Evolutionary conservation across 2,888 invertebrate species (phyloP), one percentile per base, ranked within the genome.

Genomic region (Nowickia ferox): DNA sequence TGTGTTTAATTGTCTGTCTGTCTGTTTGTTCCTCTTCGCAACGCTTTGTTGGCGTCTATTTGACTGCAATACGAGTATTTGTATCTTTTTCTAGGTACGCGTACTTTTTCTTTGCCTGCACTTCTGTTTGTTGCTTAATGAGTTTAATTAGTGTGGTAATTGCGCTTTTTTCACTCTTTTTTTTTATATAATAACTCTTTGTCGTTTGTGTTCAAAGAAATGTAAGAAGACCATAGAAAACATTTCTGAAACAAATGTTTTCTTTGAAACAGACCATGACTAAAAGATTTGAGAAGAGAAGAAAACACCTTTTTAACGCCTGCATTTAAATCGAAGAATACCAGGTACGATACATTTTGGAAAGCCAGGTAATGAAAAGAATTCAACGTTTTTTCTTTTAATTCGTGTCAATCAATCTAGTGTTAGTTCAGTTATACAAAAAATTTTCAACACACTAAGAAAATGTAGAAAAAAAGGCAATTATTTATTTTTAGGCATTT

Each of bases 81-180:
- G 30, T 30, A 55, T 72, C 13, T 63, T 69, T 63, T 44, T 57
- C 30, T 55, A 30, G 65, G 30, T 13, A 44, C 6, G 30, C 30
- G 6, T 30, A 6, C n/a, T 30, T 48, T 13, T 6, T 44, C 30
- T 51, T 19, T 44, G 19, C n/a, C 44, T 44, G 13, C 19, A 42
- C 19, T 17, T 63, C 53, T 5, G 65, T 38, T n/a, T 53, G 17
- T 63, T 66, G 11, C 22, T 59, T 72, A 65, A 59, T 61, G 61
- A 44, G 38, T 75, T 71, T 76, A 82, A 69, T 76, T 65, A 76
- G 57, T 59, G 77, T 66, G 48, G 65, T 66, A 65, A 83, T 66
- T 80, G 74, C 51, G 46, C 40, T 48, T 38, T 66, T 19, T 72
- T 57, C 40, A 19, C 51, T 59, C 51, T 66, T 61, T 75, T 30